Evolutionary conservation across 2,888 invertebrate genomes (phyloP).

Genomic region (Linnaemya vulpina): DNA sequence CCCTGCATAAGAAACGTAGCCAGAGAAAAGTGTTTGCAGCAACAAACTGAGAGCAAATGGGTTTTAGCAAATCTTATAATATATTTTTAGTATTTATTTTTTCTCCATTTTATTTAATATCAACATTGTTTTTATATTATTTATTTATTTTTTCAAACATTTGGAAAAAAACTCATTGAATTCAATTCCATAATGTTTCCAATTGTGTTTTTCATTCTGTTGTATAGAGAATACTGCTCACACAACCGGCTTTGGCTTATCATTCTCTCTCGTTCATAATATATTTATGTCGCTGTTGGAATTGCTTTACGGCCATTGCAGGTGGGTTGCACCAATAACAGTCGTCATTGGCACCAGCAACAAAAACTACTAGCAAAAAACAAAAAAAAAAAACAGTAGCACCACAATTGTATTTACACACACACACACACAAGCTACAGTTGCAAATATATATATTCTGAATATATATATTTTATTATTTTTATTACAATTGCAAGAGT

Average conservation of each 20-base stretch:
- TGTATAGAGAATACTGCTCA: constrained; percentile 48
- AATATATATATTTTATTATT: constrained; percentile 2
- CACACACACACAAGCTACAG: constrained; percentile 23
- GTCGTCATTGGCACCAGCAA: constrained; percentile 68
- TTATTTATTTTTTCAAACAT: constrained; percentile 42
- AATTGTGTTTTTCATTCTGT: constrained; percentile 32
- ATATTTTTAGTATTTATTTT: constrained; percentile 47
- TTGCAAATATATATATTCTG: constrained; percentile 48
- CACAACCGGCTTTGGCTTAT: constrained; percentile 52
- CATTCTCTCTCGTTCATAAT: constrained; percentile 68
- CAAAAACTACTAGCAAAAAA: constrained; percentile 28
- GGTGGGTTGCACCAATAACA: constrained; percentile 82
- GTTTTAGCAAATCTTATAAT: constrained; percentile 53
- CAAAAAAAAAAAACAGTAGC: constrained; percentile 47
- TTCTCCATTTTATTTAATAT: constrained; percentile 49
- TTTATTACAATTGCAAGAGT: constrained; percentile 56
- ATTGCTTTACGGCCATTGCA: constrained; percentile 75
- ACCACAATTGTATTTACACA: constrained; percentile 44
- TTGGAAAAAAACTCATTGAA: constrained; percentile 31
- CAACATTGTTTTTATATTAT: constrained; percentile 18
- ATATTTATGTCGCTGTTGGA: constrained; percentile 63
- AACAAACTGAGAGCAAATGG: constrained; percentile 35
- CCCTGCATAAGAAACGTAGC: background rate
- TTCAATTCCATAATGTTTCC: constrained; percentile 67
- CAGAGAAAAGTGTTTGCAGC: background rate